These are phyloP conservation scores for Mola mola DNA, from an alignment of 2,113 vertebrate genomes.

Conservation along the genomic window DNA sequence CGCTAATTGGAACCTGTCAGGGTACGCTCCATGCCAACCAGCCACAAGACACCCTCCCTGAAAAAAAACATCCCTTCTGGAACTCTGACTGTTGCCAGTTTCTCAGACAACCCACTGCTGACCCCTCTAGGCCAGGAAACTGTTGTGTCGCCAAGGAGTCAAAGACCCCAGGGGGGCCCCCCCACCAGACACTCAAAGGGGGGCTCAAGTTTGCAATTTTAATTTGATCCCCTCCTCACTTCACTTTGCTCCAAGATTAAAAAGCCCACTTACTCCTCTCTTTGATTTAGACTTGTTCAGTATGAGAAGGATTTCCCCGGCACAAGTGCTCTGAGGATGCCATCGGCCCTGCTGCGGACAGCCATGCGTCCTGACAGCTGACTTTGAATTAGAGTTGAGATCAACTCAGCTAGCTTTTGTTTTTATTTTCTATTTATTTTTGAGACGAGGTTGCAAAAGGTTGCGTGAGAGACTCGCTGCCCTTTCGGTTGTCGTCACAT, in stretches of 20 bases:
- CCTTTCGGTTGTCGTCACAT: slow-evolving; percentile 67
- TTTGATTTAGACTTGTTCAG: slow-evolving; percentile 29
- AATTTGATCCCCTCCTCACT: slow-evolving; percentile 60
- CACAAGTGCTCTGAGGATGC: slow-evolving; percentile 34
- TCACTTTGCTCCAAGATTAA: slow-evolving; percentile 71
- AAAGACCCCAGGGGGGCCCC: slow-evolving; percentile 48
- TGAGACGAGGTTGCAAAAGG: slow-evolving; percentile 77
- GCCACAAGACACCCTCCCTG: slow-evolving; percentile 58
- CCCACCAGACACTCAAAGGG: neutral
- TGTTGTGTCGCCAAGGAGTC: slow-evolving; percentile 61
- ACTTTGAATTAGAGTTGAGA: slow-evolving; percentile 83
- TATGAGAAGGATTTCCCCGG: neutral
- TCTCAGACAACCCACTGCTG: slow-evolving; percentile 75
- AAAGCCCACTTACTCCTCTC: slow-evolving; percentile 61
- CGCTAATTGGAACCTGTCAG: slow-evolving; percentile 61
- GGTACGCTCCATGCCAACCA: slow-evolving; percentile 69
- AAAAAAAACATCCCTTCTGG: slow-evolving; percentile 62
- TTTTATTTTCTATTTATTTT: slow-evolving; percentile 31
- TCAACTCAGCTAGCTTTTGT: slow-evolving; percentile 75
- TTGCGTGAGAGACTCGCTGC: slow-evolving; percentile 77
- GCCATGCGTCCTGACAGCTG: slow-evolving; percentile 88
- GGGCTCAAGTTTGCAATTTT: slow-evolving; percentile 61
- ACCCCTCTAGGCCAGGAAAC: slow-evolving; percentile 79
- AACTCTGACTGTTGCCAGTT: slow-evolving; percentile 67
- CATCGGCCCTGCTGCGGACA: slow-evolving; percentile 69